phyloP scores from a whole-genome alignment of 2,888 invertebrate species.

The Orthosia incerta region DNA sequence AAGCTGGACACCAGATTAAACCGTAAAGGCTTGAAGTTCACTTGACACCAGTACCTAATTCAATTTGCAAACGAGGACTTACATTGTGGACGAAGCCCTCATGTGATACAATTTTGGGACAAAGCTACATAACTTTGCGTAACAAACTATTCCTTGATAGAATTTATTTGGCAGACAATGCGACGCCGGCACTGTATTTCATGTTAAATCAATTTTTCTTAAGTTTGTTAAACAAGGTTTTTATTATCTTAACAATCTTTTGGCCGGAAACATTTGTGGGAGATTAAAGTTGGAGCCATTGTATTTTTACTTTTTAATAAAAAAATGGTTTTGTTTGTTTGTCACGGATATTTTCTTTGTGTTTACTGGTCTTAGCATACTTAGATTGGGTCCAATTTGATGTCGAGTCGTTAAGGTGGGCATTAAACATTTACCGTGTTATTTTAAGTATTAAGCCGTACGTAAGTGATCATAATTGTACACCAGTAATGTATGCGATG shows the following conservation, averaged over 20 bases:
- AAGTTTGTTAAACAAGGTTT: slow-evolving; percentile 55
- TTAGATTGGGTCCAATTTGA: too few species aligned
- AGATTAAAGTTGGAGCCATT: too few species aligned
- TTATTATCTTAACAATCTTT: slow-evolving; percentile 56
- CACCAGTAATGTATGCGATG: too few species aligned
- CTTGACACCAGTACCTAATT: slow-evolving; percentile 69
- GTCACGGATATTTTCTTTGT: not conserved
- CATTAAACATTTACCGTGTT: too few species aligned
- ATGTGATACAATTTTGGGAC: slow-evolving; percentile 57
- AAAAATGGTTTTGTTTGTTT: slow-evolving; percentile 10
- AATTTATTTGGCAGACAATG: slow-evolving; percentile 70
- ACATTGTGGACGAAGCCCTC: slow-evolving; percentile 53
- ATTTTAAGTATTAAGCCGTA: too few species aligned
- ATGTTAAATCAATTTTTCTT: slow-evolving; percentile 59
- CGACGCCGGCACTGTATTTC: slow-evolving; percentile 63
- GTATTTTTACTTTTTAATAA: slow-evolving; percentile 14
- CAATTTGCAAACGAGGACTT: slow-evolving; percentile 67
- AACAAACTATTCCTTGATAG: slow-evolving; percentile 60
- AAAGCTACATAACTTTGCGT: slow-evolving; percentile 61
- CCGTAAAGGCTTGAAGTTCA: slow-evolving; percentile 47
- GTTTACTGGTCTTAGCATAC: too few species aligned
- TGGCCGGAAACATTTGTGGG: slow-evolving; percentile 44
- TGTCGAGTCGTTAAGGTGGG: too few species aligned
- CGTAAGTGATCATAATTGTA: too few species aligned
- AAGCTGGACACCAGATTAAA: not conserved